Evolutionary conservation across 2,888 invertebrate species (phyloP).

Genomic region (Molorchus minor): DNA sequence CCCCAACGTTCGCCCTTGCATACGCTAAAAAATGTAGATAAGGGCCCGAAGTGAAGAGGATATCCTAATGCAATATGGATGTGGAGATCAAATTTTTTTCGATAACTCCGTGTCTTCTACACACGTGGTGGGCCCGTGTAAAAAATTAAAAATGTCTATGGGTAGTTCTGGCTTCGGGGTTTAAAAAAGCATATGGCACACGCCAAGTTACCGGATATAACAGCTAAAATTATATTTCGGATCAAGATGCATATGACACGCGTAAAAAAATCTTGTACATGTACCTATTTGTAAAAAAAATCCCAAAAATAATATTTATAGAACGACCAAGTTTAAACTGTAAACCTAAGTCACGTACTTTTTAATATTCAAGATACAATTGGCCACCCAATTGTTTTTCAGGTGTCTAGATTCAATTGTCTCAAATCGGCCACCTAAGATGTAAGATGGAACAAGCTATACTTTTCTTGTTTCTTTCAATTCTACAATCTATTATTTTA

Average conservation of each 20-base stretch:
- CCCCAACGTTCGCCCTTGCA: slow-evolving; percentile 1
- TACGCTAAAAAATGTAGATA: slow-evolving; percentile 33
- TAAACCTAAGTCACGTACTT: slow-evolving; percentile 11
- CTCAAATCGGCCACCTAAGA: slow-evolving; percentile 22
- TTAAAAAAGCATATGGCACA: slow-evolving; percentile 2
- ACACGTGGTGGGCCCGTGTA: neutral
- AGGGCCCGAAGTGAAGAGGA: slow-evolving; percentile 30
- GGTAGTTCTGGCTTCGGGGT: neutral
- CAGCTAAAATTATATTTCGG: neutral
- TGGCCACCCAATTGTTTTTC: slow-evolving; percentile 38
- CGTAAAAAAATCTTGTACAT: neutral
- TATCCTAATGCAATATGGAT: slow-evolving; percentile 35
- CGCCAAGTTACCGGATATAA: neutral
- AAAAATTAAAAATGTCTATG: neutral
- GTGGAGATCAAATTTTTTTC: slow-evolving; percentile 29
- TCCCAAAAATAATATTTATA: neutral
- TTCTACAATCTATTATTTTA: slow-evolving; percentile 19
- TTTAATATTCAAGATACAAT: slow-evolving; percentile 21
- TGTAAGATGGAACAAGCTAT: slow-evolving; percentile 1
- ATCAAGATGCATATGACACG: neutral
- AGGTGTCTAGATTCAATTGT: slow-evolving; percentile 38
- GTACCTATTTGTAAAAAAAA: neutral
- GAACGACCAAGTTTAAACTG: neutral
- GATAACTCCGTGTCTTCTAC: neutral
- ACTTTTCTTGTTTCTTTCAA: slow-evolving; percentile 13